Evolutionary conservation across 2,797 vertebrate genomes (phyloP), one percentile per base, ranked within the genome.

Genomic region (Acrocephalus scirpaceus): DNA sequence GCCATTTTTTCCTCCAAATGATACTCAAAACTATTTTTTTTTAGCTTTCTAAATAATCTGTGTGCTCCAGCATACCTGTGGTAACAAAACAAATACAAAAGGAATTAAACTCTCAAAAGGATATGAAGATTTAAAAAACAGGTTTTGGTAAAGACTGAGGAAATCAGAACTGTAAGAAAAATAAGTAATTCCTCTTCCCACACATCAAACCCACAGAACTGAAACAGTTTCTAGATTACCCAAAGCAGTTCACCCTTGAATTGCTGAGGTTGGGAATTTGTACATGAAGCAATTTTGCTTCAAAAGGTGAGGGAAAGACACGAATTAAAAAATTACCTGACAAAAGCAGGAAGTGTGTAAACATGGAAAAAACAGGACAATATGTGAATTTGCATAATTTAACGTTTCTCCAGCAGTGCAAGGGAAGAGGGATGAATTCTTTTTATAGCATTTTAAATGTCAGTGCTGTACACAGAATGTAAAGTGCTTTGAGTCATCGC

Each of bases 401-500:
- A 81, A 72, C 62, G 51, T 78, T 91, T 78, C 73, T 77, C 27
- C 44, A 86, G 84, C 40, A 72, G 36, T 17, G 64, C 80, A 87
- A 75, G 44, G 32, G 36, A 82, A 85, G 77, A 51, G 47, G 58
- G 47, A 75, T 26, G 60, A 84, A 65, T 72, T 78, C 54, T 88
- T 93, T 90, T 70, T 79, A n/a, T 77, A 61, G 26, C 10, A 34
- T 40, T 76, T 88, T 54, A 88, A 92, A 84, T 53, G 84, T 78
- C 92, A 90, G 73, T 29, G 58, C 73, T 88, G 70, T 25, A 58
- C 20, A 90, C 27, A 86, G 92, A 78, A 84, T 4, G n/a, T 30
- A 90, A 94, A 96, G 91, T 72, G 85, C 82, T 88, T 83, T 88
- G 87, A 91, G 91, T 90, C 87, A 91, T 87, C 5, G 3, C 66